Evolutionary conservation across 2,888 invertebrate genomes (phyloP).

Genomic region (Ectobius pallidus): DNA sequence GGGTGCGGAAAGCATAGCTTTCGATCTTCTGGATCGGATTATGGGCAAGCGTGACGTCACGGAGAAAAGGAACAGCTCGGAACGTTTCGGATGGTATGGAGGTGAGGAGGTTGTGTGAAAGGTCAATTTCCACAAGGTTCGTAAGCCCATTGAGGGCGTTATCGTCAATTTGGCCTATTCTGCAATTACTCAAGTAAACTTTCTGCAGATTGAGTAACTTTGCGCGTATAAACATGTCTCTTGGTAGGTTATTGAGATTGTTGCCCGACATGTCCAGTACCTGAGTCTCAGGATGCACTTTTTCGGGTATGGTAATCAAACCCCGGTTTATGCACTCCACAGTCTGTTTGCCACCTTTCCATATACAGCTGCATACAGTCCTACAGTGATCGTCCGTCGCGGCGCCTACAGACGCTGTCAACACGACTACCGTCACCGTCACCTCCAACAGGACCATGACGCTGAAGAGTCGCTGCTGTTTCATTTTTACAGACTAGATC

Average conservation of each 20-base stretch:
- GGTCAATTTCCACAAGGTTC: slow-evolving; percentile 87
- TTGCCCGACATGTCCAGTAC: slow-evolving; percentile 89
- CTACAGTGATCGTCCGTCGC: slow-evolving; percentile 63
- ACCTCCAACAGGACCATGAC: slow-evolving; percentile 1
- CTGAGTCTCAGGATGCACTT: slow-evolving; percentile 87
- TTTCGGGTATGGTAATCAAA: slow-evolving; percentile 83
- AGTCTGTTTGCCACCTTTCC: slow-evolving; percentile 93
- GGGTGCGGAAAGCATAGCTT: slow-evolving; percentile 73
- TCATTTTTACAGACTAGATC: background rate
- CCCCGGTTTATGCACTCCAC: slow-evolving; percentile 87
- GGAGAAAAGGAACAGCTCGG: slow-evolving; percentile 77
- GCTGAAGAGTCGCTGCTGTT: background rate
- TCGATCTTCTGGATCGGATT: slow-evolving; percentile 85
- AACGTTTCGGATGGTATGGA: slow-evolving; percentile 82
- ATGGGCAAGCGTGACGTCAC: slow-evolving; percentile 79
- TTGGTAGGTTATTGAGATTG: slow-evolving; percentile 81
- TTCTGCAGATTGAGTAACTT: slow-evolving; percentile 86
- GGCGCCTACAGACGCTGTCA: slow-evolving; percentile 9
- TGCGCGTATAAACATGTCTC: slow-evolving; percentile 80
- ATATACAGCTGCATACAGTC: slow-evolving; percentile 85
- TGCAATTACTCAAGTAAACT: slow-evolving; percentile 82
- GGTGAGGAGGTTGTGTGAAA: slow-evolving; percentile 82
- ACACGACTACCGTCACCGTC: slow-evolving; percentile 8
- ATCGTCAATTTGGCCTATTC: slow-evolving; percentile 83
- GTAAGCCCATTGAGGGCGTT: slow-evolving; percentile 85